These are phyloP conservation scores for Azemiops feae DNA, from an alignment of 2,113 vertebrate species.

Conservation along the genomic window DNA sequence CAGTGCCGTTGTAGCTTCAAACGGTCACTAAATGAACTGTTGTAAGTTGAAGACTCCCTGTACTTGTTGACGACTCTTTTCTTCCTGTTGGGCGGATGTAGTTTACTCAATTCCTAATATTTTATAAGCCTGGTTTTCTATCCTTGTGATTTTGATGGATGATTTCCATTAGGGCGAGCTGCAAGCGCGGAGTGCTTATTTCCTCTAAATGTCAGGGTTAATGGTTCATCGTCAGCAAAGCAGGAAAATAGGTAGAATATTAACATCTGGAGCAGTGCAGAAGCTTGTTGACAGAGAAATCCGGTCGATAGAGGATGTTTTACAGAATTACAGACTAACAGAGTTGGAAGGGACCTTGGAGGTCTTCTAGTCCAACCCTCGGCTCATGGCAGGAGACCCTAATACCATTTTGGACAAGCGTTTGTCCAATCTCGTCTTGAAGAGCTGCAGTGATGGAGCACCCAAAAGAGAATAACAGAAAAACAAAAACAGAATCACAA, in stretches of 20 bases:
- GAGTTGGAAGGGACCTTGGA: neutral
- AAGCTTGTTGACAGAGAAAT: neutral
- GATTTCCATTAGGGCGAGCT: neutral
- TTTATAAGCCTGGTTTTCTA: neutral
- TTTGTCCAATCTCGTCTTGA: neutral
- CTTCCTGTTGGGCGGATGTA: neutral
- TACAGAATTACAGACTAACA: neutral
- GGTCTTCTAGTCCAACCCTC: neutral
- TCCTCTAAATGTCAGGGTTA: neutral
- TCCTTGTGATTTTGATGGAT: neutral
- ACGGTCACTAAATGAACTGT: neutral
- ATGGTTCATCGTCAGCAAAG: neutral
- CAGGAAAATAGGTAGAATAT: neutral
- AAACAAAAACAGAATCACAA: neutral
- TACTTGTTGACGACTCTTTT: neutral
- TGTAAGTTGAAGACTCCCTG: neutral
- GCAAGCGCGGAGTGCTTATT: neutral
- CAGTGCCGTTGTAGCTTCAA: neutral
- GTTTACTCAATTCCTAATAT: neutral
- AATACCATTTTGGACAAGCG: neutral
- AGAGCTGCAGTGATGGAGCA: neutral
- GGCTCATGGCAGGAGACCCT: neutral
- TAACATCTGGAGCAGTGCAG: neutral
- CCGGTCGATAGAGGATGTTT: neutral
- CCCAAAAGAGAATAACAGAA: neutral